These are phyloP conservation scores for Octomys mimax DNA, from an alignment of 2,797 vertebrate genomes.

Conservation along the genomic window DNA sequence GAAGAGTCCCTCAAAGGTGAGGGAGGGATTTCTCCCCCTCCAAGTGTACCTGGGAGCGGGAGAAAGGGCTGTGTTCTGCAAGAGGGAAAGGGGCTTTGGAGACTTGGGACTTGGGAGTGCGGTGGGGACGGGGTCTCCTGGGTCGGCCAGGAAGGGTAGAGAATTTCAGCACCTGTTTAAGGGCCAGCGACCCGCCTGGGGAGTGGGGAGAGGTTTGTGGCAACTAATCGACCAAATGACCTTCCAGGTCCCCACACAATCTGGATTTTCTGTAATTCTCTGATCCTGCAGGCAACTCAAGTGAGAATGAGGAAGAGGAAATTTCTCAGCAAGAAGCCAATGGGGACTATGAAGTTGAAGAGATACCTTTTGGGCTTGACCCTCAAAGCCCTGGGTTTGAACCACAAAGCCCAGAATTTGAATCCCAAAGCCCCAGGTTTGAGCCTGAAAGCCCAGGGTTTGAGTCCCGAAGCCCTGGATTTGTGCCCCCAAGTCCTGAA, in stretches of 20 bases:
- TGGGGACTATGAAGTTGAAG: constrained; percentile 84
- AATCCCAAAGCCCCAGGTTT: constrained; percentile 80
- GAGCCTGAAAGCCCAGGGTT: constrained; percentile 83
- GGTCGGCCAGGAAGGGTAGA: constrained; percentile 1
- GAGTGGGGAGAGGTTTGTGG: constrained; percentile 5
- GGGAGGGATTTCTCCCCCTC: constrained; percentile 57
- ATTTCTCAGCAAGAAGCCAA: constrained; percentile 79
- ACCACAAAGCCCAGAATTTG: constrained; percentile 77
- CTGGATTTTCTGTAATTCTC: constrained; percentile 80
- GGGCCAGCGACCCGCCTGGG: constrained; percentile 65
- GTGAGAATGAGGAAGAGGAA: constrained; percentile 81
- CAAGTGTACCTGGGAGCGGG: constrained; percentile 20
- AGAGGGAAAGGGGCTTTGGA: constrained; percentile 3
- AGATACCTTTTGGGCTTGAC: constrained; percentile 85
- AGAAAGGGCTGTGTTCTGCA: background rate
- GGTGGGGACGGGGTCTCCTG: background rate
- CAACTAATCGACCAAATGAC: constrained; percentile 40
- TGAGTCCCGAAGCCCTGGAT: constrained; percentile 75
- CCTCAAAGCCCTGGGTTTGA: constrained; percentile 82
- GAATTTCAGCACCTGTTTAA: constrained; percentile 73
- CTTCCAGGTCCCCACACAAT: constrained; percentile 52
- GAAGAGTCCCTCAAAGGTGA: constrained; percentile 84
- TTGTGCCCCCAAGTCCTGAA: constrained; percentile 81
- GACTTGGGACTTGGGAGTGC: constrained; percentile 31
- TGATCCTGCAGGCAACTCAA: constrained; percentile 79